These are phyloP conservation scores for Thamnaconus septentrionalis DNA, from an alignment of 2,113 vertebrate genomes.

Conservation along the genomic window DNA sequence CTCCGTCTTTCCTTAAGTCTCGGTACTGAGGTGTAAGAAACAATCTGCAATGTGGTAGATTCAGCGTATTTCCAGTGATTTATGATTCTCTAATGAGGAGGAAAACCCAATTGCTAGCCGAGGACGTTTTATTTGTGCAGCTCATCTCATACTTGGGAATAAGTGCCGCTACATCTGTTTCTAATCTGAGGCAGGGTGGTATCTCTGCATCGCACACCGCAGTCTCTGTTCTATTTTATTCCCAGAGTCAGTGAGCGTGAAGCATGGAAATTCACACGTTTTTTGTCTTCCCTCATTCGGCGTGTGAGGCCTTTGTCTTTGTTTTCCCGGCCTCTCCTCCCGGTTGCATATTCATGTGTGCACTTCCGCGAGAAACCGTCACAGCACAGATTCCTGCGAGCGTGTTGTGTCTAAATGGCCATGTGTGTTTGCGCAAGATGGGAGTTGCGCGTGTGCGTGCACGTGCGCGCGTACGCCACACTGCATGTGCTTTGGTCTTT, in stretches of 20 bases:
- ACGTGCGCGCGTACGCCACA: conserved; percentile 15
- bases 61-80: not conserved
- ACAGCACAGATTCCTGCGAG: conserved; percentile 20
- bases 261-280: conserved; percentile 6
- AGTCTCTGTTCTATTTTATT: conserved; percentile 5
- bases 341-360: conserved; percentile 44
- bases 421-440: conserved; percentile 17
- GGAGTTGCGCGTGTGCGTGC: conserved; percentile 7
- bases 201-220: not conserved
- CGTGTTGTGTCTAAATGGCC: conserved; percentile 20
- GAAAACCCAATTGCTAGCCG: not conserved
- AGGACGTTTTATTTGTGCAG: not conserved
- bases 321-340: conserved; percentile 22
- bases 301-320: conserved; percentile 24
- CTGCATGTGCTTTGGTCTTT: conserved; percentile 34
- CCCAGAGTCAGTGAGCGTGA: conserved; percentile 9
- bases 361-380: conserved; percentile 33
- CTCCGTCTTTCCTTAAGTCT: not conserved
- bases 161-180: not conserved
- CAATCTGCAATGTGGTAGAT: not conserved
- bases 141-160: not conserved
- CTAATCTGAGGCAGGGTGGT: conserved; percentile 5
- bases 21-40: not conserved
- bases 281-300: conserved; percentile 11
- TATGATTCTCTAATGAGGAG: not conserved